These are phyloP conservation scores for Crepidodera aurea DNA, from an alignment of 2,888 invertebrate species.

Conservation along the genomic window DNA sequence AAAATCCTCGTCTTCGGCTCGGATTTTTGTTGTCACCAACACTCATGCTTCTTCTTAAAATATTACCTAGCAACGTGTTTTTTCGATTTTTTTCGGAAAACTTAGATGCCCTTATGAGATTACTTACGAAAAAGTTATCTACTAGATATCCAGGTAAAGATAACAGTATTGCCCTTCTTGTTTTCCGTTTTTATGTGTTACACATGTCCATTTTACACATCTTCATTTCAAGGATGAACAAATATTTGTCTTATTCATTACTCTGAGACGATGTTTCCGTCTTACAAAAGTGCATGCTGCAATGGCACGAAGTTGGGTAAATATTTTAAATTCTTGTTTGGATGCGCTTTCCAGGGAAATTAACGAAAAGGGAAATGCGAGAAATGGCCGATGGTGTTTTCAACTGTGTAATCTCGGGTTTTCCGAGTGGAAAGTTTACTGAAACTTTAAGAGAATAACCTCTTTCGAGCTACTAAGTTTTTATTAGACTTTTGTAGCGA, in stretches of 20 bases:
- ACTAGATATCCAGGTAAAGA: too few relatives aligned
- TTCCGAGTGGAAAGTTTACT: conserved; percentile 35
- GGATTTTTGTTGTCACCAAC: too few relatives aligned
- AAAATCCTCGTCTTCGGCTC: too few relatives aligned
- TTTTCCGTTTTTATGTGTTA: too few relatives aligned
- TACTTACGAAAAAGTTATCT: too few relatives aligned
- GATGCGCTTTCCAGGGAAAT: conserved; percentile 24
- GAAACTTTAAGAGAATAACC: conserved; percentile 35
- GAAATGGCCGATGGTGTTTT: conserved; percentile 30
- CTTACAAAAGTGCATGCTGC: background rate
- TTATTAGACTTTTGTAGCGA: conserved; percentile 36
- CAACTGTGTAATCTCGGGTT: conserved; percentile 38
- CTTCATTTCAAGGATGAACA: background rate
- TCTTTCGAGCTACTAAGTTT: conserved; percentile 36
- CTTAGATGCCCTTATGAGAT: too few relatives aligned
- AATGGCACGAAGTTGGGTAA: conserved; percentile 12
- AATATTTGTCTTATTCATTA: background rate
- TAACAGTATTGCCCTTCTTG: too few relatives aligned
- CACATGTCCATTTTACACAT: too few relatives aligned
- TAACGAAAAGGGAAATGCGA: conserved; percentile 20
- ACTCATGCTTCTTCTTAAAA: too few relatives aligned
- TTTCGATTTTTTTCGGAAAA: too few relatives aligned
- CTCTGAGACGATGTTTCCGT: background rate
- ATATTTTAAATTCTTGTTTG: conserved; percentile 27
- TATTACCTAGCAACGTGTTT: too few relatives aligned